Conservation (phyloP, 1,140 invertebrate species). For the Dendroctonus valens region DNA sequence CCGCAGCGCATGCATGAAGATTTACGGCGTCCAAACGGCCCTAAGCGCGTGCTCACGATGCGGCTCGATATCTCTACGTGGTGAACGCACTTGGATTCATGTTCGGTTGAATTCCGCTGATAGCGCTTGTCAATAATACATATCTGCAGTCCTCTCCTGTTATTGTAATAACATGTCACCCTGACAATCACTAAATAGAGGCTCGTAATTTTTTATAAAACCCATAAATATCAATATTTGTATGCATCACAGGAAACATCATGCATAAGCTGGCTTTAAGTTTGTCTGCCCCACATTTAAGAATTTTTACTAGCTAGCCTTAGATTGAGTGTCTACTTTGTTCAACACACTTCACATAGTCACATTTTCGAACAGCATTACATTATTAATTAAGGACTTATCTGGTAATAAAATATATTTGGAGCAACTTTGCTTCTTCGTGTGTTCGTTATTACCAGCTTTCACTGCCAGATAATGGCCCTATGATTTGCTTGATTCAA, state of each 20-base stretch:
- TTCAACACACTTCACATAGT: too few species aligned
- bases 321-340: too few species aligned
- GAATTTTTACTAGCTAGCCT: too few species aligned
- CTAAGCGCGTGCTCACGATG: conserved; percentile 11
- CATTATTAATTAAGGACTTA: too few species aligned
- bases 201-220: neutral
- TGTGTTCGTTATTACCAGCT: conserved; percentile 5
- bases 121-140: conserved; percentile 15
- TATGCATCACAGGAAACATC: too few species aligned
- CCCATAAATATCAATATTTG: too few species aligned
- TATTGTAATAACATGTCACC: neutral
- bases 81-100: conserved; percentile 14
- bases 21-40: conserved; percentile 8
- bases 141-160: neutral
- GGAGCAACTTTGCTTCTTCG: too few species aligned
- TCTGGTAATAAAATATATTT: too few species aligned
- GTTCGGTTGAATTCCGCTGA: conserved; percentile 4
- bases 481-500: neutral
- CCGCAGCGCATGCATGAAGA: conserved; percentile 35
- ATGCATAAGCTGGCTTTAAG: too few species aligned
- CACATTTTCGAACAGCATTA: too few species aligned
- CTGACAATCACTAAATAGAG: conserved; percentile 19
- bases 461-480: conserved; percentile 11
- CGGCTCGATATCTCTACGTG: conserved; percentile 24
- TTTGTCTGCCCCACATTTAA: too few species aligned